These are phyloP conservation scores for Ectemnius cavifrons DNA, from an alignment of 2,888 invertebrate genomes.

Conservation along the genomic window DNA sequence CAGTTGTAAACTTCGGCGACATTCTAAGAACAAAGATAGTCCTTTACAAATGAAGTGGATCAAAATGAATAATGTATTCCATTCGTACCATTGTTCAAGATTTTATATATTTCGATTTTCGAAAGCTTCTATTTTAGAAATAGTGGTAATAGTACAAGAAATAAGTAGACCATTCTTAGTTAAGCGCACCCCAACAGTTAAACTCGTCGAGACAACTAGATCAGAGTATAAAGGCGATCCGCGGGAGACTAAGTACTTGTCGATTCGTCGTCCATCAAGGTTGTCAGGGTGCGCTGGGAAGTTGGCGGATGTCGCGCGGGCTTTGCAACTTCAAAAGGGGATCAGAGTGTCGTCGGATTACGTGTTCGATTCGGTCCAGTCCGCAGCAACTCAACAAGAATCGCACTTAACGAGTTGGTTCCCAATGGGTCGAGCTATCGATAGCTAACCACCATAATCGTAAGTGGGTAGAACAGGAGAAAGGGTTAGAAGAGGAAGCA, in stretches of 20 bases:
- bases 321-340: slow-evolving; percentile 50
- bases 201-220: slow-evolving; percentile 7
- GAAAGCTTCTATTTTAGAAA: too few relatives aligned
- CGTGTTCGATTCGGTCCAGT: slow-evolving; percentile 24
- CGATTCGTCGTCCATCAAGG: slow-evolving; percentile 34
- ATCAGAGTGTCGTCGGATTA: slow-evolving; percentile 54
- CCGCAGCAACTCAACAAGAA: slow-evolving; percentile 23
- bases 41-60: too few relatives aligned
- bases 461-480: background rate
- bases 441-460: slow-evolving; percentile 23
- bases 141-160: too few relatives aligned
- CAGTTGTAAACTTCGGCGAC: too few relatives aligned
- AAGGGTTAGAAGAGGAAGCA: background rate
- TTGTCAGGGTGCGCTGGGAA: slow-evolving; percentile 21
- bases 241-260: slow-evolving; percentile 19
- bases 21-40: too few relatives aligned
- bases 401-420: background rate
- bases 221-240: slow-evolving; percentile 16
- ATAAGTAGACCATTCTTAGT: too few relatives aligned
- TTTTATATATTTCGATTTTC: too few relatives aligned
- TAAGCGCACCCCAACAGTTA: too few relatives aligned
- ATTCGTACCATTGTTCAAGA: too few relatives aligned
- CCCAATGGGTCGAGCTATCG: slow-evolving; percentile 22
- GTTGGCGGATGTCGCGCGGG: slow-evolving; percentile 25
- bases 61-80: too few relatives aligned